These are phyloP conservation scores for Petrocephalus microphthalmus DNA, from an alignment of 2,113 vertebrate species.

Conservation along the genomic window DNA sequence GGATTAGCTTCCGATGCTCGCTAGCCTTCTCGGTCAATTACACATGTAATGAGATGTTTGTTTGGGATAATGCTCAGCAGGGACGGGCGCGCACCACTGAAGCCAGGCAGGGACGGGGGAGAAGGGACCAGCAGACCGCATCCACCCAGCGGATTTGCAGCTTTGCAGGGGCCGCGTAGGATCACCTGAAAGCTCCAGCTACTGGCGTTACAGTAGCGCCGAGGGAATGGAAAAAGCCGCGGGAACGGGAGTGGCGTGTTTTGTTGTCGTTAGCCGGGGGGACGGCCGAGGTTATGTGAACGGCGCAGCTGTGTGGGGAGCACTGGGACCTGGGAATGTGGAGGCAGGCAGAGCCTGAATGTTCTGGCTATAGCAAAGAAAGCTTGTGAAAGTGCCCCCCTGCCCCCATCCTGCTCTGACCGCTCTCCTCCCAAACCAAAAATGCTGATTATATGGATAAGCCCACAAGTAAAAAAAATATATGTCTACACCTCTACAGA, in stretches of 20 bases:
- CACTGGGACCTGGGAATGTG: constrained; percentile 69
- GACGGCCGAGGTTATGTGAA: constrained; percentile 73
- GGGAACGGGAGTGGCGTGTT: constrained; percentile 66
- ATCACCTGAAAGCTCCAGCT: constrained; percentile 35
- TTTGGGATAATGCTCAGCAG: constrained; percentile 67
- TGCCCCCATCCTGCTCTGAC: constrained; percentile 32
- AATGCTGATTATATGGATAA: constrained; percentile 58
- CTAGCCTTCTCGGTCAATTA: constrained; percentile 65
- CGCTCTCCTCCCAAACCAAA: constrained; percentile 51
- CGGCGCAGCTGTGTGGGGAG: constrained; percentile 66
- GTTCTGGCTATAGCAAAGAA: constrained; percentile 49
- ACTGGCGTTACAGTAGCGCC: constrained; percentile 32
- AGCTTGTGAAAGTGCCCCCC: constrained; percentile 54
- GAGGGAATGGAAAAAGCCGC: constrained; percentile 71
- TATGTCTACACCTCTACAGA: constrained; percentile 48
- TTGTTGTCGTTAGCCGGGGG: constrained; percentile 70
- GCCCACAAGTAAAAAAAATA: constrained; percentile 45
- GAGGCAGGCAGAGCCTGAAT: constrained; percentile 65
- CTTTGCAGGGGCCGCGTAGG: constrained; percentile 56
- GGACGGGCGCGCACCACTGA: constrained; percentile 36
- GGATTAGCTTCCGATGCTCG: constrained; percentile 61
- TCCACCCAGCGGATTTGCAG: constrained; percentile 32
- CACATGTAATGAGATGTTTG: constrained; percentile 72
- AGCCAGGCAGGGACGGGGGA: constrained; percentile 42
- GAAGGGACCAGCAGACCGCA: neutral